Evolutionary conservation across 2,888 invertebrate species (phyloP).

Genomic region (Shargacucullia verbasci): DNA sequence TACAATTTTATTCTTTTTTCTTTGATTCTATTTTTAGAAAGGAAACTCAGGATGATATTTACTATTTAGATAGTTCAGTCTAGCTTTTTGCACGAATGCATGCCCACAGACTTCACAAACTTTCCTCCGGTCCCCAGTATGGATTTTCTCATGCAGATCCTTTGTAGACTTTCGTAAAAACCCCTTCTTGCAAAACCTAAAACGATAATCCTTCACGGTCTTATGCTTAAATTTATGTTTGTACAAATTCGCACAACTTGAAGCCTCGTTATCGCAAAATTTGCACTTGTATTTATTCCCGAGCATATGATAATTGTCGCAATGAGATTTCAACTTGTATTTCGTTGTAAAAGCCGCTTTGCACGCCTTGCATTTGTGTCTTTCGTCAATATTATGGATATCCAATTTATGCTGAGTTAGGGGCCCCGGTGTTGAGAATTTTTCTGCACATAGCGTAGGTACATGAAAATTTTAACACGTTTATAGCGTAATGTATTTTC

Average conservation of each 20-base stretch:
- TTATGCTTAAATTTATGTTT: conserved; percentile 81
- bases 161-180: conserved; percentile 76
- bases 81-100: conserved; percentile 83
- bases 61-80: conserved; percentile 82
- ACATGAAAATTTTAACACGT: conserved; percentile 66
- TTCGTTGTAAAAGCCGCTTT: conserved; percentile 73
- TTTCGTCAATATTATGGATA: conserved; percentile 74
- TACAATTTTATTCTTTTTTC: too few relatives aligned
- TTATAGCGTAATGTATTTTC: conserved; percentile 40
- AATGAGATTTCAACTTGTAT: conserved; percentile 71
- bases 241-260: conserved; percentile 57
- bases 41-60: conserved; percentile 74
- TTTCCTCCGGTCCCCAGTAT: conserved; percentile 78
- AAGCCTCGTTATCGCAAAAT: conserved; percentile 77
- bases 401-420: conserved; percentile 73
- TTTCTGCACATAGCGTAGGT: conserved; percentile 63
- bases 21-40: too few relatives aligned
- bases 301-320: conserved; percentile 78
- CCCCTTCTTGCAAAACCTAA: conserved; percentile 80
- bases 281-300: conserved; percentile 75
- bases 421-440: conserved; percentile 70
- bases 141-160: conserved; percentile 77
- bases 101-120: conserved; percentile 77
- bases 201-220: conserved; percentile 79
- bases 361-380: conserved; percentile 79